Base-by-base conservation (phyloP, 2,888 invertebrate species). In the Sinelater perroti region DNA sequence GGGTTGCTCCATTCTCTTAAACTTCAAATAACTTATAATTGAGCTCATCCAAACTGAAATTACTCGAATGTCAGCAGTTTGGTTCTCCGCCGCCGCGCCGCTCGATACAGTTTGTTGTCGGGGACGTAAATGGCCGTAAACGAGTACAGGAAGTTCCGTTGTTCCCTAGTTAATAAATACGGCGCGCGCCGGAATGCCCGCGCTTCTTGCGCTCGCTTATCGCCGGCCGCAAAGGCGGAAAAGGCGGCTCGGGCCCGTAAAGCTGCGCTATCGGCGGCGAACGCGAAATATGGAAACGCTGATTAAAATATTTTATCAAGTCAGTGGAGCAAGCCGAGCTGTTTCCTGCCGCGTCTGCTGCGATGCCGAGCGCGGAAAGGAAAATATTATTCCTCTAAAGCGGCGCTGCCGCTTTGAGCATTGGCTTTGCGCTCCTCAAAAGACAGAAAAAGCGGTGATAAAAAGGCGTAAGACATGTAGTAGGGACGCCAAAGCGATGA, bases 281-380 rank as follows among this genome's bases (percentile, higher is more conserved):
- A 68, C 63, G 66, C 57, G 66, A 70, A 70, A 71, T 70, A 70
- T 67, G 70, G 69, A 68, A 70, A 69, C 70, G 70, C 70, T 72
- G 72, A 73, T 72, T 72, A 72, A 72, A 73, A 72, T 71, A 72
- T 72, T 72, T 72, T 70, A 72, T 71, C 71, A 70, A 71, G 69
- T 69, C 70, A 64, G 66, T 67, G 70, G 54, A 60, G 53, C 67
- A 66, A 63, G 67, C 66, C 67, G 68, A 70, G 67, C 69, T 70
- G 69, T 70, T 69, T 67, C 67, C 66, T 67, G 62, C 63, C 56
- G 60, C 57, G 53, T 61, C 55, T 59, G 36, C 58, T 60, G 61
- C 60, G 60, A 61, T 61, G 61, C 64, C 67, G 59, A 61, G 57
- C 63, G 61, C 59, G 63, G 62, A 68, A 67, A 67, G 66, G 72